phyloP scores from a whole-genome alignment of 2,113 vertebrate genomes.

The Poecile atricapillus region DNA sequence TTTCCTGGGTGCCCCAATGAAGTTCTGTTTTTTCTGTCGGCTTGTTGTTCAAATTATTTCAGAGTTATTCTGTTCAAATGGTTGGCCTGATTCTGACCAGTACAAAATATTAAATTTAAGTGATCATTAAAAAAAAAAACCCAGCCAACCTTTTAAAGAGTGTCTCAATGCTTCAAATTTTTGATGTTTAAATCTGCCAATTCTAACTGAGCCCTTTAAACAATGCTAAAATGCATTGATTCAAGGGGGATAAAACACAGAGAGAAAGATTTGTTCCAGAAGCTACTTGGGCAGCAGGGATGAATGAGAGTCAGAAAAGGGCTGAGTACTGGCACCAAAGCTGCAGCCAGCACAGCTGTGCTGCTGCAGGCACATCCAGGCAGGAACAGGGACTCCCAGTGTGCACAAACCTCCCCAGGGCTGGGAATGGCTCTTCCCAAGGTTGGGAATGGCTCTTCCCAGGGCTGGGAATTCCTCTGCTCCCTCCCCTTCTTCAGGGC shows the following conservation, averaged over 20 bases:
- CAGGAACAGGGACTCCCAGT: neutral
- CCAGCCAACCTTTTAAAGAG: neutral
- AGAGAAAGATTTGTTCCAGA: neutral
- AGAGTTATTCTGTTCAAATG: neutral
- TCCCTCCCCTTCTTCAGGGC: neutral
- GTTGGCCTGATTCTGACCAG: neutral
- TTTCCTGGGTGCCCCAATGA: neutral
- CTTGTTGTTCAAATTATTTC: neutral
- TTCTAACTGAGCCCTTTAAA: neutral
- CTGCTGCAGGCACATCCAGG: neutral
- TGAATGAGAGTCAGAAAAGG: neutral
- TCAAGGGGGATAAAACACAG: neutral
- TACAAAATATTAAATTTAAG: neutral
- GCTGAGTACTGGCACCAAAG: neutral
- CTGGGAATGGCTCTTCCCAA: neutral
- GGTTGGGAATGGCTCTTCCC: neutral
- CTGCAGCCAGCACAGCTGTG: conserved; percentile 9
- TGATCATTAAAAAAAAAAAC: neutral
- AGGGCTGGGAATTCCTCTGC: neutral
- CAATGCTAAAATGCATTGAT: neutral
- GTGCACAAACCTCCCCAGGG: neutral
- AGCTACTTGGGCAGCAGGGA: neutral
- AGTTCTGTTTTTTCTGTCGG: neutral
- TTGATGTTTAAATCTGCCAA: neutral
- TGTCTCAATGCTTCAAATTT: neutral